These are phyloP conservation scores for Atrina japonica DNA, from an alignment of 2,888 invertebrate genomes.

Conservation along the genomic window DNA sequence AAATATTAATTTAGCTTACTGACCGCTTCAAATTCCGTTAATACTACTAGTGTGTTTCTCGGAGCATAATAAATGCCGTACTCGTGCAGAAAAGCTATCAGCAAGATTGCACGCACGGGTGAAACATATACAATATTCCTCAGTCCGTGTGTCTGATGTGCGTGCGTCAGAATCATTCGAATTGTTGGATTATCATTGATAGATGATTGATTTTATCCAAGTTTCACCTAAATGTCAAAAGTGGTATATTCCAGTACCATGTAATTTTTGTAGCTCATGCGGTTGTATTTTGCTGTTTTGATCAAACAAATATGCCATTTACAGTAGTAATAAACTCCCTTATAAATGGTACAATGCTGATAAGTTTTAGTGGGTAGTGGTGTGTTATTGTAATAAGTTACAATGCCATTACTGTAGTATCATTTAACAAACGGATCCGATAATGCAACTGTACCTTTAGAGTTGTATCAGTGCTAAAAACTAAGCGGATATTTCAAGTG, in stretches of 20 bases:
- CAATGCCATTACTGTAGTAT: too few species aligned
- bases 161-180: background rate
- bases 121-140: background rate
- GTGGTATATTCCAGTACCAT: constrained; percentile 4
- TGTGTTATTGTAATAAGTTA: too few species aligned
- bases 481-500: background rate
- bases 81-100: too few species aligned
- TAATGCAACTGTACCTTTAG: background rate
- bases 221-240: constrained; percentile 7
- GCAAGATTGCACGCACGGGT: too few species aligned
- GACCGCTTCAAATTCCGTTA: background rate
- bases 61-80: too few species aligned
- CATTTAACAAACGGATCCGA: too few species aligned
- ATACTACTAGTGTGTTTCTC: too few species aligned
- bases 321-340: background rate
- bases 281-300: background rate
- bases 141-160: background rate
- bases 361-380: too few species aligned
- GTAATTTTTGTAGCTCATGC: background rate
- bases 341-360: too few species aligned
- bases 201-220: constrained; percentile 6
- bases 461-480: background rate
- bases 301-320: constrained; percentile 1
- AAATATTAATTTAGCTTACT: background rate
- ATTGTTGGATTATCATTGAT: background rate